A percentile compares a stretch with the other conserved stretches of the same genome.
phyloP scores from a whole-genome alignment of 2,888 invertebrate species.

The Drosophila lacicola region DNA sequence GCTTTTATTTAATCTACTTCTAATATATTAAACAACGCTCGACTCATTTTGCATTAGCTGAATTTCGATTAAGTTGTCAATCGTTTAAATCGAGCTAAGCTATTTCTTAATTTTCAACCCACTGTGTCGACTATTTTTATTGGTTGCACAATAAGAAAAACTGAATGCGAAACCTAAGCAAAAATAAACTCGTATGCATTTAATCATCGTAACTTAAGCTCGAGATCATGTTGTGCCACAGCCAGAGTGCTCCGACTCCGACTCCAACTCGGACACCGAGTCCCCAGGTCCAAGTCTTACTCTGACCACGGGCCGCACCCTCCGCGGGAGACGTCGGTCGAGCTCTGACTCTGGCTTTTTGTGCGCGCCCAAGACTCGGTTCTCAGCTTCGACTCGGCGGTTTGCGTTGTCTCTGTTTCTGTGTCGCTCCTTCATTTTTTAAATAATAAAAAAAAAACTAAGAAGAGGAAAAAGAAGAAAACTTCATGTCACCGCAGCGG shows the following conservation, averaged over 20 bases:
- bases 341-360: constrained; percentile 34
- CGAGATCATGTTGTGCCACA: constrained; percentile 79
- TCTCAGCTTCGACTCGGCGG: constrained; percentile 22
- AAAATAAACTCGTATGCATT: constrained; percentile 80
- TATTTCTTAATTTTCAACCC: constrained; percentile 36
- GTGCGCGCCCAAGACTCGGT: constrained; percentile 17
- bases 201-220: constrained; percentile 81
- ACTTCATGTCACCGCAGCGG: constrained; percentile 75
- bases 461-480: constrained; percentile 45
- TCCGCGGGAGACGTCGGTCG: constrained; percentile 52
- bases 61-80: constrained; percentile 33
- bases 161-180: constrained; percentile 49
- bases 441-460: constrained; percentile 25
- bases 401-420: constrained; percentile 28
- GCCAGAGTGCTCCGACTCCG: constrained; percentile 39
- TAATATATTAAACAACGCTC: not conserved
- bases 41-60: too few relatives aligned
- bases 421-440: constrained; percentile 67
- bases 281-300: constrained; percentile 20
- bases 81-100: constrained; percentile 1
- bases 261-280: constrained; percentile 24
- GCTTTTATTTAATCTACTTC: not conserved
- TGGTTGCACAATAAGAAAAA: constrained; percentile 39
- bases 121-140: constrained; percentile 67
- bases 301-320: constrained; percentile 43